Percentiles rank a stretch among this genome's conserved stretches.
These are phyloP conservation scores for Xylocampa areola DNA, from an alignment of 2,888 invertebrate species.

Conservation along the genomic window DNA sequence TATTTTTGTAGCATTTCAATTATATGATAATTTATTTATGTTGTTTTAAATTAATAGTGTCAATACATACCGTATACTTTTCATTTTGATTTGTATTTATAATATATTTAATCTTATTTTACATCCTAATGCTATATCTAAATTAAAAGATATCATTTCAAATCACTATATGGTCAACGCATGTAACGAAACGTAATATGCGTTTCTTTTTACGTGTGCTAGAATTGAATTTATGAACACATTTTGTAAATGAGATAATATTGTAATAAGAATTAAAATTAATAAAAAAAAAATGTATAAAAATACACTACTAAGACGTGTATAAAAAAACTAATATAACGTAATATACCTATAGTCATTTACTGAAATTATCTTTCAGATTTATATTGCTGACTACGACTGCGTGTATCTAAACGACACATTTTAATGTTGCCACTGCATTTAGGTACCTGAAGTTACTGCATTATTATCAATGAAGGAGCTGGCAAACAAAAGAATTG, in stretches of 20 bases:
- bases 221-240: not conserved
- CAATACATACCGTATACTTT: too few relatives aligned
- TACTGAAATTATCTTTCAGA: too few relatives aligned
- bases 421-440: not conserved
- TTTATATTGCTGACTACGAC: not conserved
- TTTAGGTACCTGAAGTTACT: not conserved
- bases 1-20: conserved; percentile 10
- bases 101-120: too few relatives aligned
- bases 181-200: conserved; percentile 35
- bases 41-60: not conserved
- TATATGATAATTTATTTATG: not conserved
- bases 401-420: conserved; percentile 4
- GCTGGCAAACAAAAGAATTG: too few relatives aligned
- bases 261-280: not conserved
- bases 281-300: too few relatives aligned
- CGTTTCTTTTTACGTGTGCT: conserved; percentile 4
- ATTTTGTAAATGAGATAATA: not conserved
- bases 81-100: too few relatives aligned
- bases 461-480: too few relatives aligned
- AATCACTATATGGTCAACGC: not conserved
- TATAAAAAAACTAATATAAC: too few relatives aligned
- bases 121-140: too few relatives aligned
- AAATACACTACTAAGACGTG: too few relatives aligned
- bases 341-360: too few relatives aligned
- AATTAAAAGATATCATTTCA: not conserved